Evolutionary conservation across 2,888 invertebrate species (phyloP), one percentile per base, ranked within the genome.

Genomic region (Cephalotes varians): DNA sequence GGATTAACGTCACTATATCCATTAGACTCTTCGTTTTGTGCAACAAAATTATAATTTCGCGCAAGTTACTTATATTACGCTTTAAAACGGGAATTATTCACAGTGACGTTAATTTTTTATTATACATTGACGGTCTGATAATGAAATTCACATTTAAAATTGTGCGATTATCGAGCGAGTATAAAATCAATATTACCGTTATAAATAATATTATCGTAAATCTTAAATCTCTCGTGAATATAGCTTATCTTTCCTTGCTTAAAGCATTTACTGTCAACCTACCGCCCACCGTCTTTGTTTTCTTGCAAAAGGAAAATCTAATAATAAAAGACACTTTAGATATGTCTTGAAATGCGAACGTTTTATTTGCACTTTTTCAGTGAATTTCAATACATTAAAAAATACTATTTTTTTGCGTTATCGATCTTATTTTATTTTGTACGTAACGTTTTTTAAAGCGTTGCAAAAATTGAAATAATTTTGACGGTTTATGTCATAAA

Each of bases 1-100:
- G 86, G 88, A 87, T 89, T 88, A 89, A 67, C 80, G 62, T 73
- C 79, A 81, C 18, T 15, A 4, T 56, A 62, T 37, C 74, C 49
- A 76, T 65, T 40, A 65, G 47, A 76, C 28, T 76, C 76, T 28
- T 74, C 25, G 37, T 40, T 51, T 51, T 40, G 37, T 15, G 15
- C 15, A 76, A 54, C 51, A 9, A 76, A 73, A 37, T 71, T 71
- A 54, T 71, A 37, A 71, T 71, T 54, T 54, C 15, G 69, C 28
- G 0, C 12, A 18, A 15, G 54, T 71, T 51, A n/a, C n/a, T 9
- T 69, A 37, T 25, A 47, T 31, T 34, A 21, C 60, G 12, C 1
- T 60, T 60, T 12, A 25, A 56, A 47, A 73, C 18, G 44, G 25
- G 18, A 3, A 34, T 73, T 60, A 60, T 60, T 73, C 28, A 31